Evolutionary conservation across 2,113 vertebrate genomes (phyloP), one percentile per base, ranked within the genome.

Genomic region (Trichechus manatus): DNA sequence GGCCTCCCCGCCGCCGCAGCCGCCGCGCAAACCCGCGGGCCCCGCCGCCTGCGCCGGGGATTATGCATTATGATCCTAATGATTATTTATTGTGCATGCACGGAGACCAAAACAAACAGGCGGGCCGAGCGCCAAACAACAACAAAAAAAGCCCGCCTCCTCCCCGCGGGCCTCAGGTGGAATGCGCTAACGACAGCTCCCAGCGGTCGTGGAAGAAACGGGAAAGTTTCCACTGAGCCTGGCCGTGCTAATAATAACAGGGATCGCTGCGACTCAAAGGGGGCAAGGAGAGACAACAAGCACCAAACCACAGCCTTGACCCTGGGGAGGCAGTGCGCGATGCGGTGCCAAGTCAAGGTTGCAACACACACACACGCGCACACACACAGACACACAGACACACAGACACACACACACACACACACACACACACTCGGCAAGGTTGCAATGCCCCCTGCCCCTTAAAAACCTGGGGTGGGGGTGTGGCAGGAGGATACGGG

Each of bases 31-130:
- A 85, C 96, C 97, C 87, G 94, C 95, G 92, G 93, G 87, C 72
- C 66, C 90, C 92, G 87, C 97, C 92, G 93, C 96, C 95, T 80
- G 63, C 79, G 80, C 87, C 29, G 14, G 44, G 36, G 95, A 95
- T 90, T 92, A 86, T 96, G 87, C 97, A 79, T 95, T 93, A 89
- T 94, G 79, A 96, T 29, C 96, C 92, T 97, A 97, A 98, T 98
- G 92, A 97, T 97, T 96, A 97, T 97, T 96, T 91, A 98, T 97
- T 80, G 96, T 96, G 97, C 97, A 96, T 97, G 96, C 97, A 97
- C 74, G 56, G 94, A 92, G 95, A 97, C 94, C 97, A 97, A 97
- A 98, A 98, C 98, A 97, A 97, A 97, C 95, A 97, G 96, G 97
- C 97, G 97, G 97, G 93, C 97, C 97, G 94, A 89, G 96, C 92